These are phyloP conservation scores for Pangasius mekongensis DNA, from an alignment of 2,797 vertebrate genomes.

Conservation along the genomic window DNA sequence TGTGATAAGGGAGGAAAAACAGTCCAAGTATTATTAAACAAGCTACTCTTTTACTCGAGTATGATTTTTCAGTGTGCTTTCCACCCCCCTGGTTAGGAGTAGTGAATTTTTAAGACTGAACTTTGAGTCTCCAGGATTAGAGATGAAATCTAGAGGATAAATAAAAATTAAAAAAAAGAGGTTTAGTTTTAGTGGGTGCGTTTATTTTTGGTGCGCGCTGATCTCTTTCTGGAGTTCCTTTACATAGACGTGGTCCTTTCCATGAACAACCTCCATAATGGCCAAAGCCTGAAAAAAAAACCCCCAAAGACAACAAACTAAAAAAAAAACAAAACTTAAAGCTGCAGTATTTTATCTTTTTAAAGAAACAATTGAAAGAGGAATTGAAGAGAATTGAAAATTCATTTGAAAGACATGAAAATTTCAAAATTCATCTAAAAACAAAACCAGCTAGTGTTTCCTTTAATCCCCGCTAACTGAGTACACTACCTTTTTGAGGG, in stretches of 20 bases:
- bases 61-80: neutral
- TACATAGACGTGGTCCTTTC: conserved; percentile 90
- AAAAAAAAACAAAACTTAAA: neutral
- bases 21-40: neutral
- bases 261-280: conserved; percentile 95
- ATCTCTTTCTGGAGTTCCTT: conserved; percentile 86
- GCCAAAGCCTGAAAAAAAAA: conserved; percentile 80
- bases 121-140: neutral
- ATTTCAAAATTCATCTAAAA: neutral
- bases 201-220: conserved; percentile 70
- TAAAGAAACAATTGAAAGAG: neutral
- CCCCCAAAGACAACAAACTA: neutral
- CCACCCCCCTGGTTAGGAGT: neutral
- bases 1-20: neutral
- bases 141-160: neutral
- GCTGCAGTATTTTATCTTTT: neutral
- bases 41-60: neutral
- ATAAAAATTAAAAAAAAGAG: neutral
- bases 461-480: neutral
- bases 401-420: neutral
- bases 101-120: neutral
- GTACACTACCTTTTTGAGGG: conserved; percentile 84
- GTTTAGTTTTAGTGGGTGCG: neutral
- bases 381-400: neutral
- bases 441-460: neutral